Evolutionary conservation across 2,797 vertebrate genomes (phyloP), one percentile per base, ranked within the genome.

Genomic region (Echiichthys vipera): DNA sequence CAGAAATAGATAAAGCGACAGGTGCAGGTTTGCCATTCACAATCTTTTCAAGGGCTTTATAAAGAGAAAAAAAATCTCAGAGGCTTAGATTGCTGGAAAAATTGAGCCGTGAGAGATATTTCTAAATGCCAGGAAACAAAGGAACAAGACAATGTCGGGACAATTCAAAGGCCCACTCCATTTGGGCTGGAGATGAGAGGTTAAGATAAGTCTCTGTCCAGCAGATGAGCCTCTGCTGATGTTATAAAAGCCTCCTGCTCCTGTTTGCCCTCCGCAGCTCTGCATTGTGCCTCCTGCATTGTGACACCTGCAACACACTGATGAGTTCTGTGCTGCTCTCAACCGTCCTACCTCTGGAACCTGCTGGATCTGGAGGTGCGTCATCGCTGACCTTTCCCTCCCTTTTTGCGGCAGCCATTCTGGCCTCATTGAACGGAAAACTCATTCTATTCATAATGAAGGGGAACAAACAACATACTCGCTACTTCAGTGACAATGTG

Each of bases 371-470:
- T 12, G 50, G n/a, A n/a, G n/a, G 7, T 89, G 75, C 74, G 67
- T 88, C 86, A 90, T 63, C 27, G 1, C 32, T 76, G 71, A 85
- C 87, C 78, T 89, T 90, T 87, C 40, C 40, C 18, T 77, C 37
- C 54, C 56, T 45, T 71, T 58, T 5, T 12, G 20, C 0, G 4
- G 14, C 20, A 17, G 39, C 47, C 25, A 17, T 37, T 46, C 27
- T 34, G 36, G 36, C 51, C 30, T 42, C 34, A 10, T 36, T 64
- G 24, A 77, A 69, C 25, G 27, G 37, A 56, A 78, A 66, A 0
- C 0, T 27, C 22, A 53, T 30, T 67, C 27, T 71, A 47, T 40
- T 75, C 51, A 59, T 20, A 68, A 43, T 42, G 40, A 63, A 51
- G 34, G 24, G 34, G 71, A 82, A 40, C n/a, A 5, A 8, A 39